Conservation (phyloP, 2,797 vertebrate genomes). For the Gymnothorax reevesii region DNA sequence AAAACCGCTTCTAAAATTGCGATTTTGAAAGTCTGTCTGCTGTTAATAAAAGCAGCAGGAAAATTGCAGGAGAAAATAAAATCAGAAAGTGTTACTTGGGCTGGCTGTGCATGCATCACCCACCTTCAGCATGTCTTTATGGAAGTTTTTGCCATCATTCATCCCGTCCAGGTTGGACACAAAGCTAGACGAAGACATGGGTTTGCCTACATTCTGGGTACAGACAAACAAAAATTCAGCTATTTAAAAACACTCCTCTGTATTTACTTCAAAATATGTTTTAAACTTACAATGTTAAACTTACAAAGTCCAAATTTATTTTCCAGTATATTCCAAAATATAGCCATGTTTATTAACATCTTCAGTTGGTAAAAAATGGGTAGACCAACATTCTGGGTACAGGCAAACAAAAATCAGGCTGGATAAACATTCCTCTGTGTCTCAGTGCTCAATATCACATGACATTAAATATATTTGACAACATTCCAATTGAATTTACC, state of each 20-base stretch:
- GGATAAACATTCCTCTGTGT: too few relatives aligned
- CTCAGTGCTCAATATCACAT: too few relatives aligned
- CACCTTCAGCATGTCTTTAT: conserved; percentile 85
- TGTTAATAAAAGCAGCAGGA: not conserved
- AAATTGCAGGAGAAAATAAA: not conserved
- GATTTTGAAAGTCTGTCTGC: not conserved
- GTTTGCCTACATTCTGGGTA: conserved; percentile 82
- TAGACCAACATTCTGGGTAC: too few relatives aligned
- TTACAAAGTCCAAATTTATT: too few relatives aligned
- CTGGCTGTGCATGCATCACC: not conserved
- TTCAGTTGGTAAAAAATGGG: too few relatives aligned
- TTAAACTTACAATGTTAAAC: too few relatives aligned
- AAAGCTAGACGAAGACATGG: conserved; percentile 84
- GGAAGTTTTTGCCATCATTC: conserved; percentile 81
- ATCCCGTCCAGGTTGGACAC: conserved; percentile 84
- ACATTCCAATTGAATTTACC: too few relatives aligned
- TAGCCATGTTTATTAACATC: too few relatives aligned
- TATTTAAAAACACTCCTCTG: not conserved
- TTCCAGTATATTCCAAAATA: too few relatives aligned
- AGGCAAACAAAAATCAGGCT: too few relatives aligned
- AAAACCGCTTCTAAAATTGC: not conserved
- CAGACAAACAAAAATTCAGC: conserved; percentile 12
- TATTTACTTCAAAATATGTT: not conserved
- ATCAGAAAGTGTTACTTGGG: too few relatives aligned
- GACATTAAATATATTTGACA: too few relatives aligned